Conservation (phyloP, 2,113 vertebrate genomes). For the Dunckerocampus dactyliophorus region DNA sequence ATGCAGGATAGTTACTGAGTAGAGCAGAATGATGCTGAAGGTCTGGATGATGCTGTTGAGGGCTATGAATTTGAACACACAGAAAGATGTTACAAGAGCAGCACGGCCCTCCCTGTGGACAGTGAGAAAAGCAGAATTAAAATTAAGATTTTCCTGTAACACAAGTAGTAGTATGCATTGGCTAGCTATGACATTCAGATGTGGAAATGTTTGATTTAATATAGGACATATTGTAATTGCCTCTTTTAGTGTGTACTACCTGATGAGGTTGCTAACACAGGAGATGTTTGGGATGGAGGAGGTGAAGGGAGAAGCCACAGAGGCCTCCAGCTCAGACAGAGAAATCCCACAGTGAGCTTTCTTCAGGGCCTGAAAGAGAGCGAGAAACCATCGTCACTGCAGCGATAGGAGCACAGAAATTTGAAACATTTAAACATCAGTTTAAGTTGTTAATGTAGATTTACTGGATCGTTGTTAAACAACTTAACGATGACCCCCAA, state of each 20-base stretch:
- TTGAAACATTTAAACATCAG: too few relatives aligned
- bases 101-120: slow-evolving; percentile 89
- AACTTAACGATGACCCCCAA: too few relatives aligned
- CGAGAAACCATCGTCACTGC: too few relatives aligned
- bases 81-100: slow-evolving; percentile 95
- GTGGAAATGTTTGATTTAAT: too few relatives aligned
- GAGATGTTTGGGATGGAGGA: slow-evolving; percentile 90
- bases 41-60: slow-evolving; percentile 98
- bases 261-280: slow-evolving; percentile 94
- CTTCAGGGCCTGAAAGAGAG: slow-evolving; percentile 83
- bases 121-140: not conserved
- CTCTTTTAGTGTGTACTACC: slow-evolving; percentile 66
- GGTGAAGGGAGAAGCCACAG: slow-evolving; percentile 96
- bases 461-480: too few relatives aligned
- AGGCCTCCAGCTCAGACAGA: slow-evolving; percentile 93
- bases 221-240: not conserved
- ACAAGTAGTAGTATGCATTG: too few relatives aligned
- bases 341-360: slow-evolving; percentile 94
- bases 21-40: slow-evolving; percentile 88
- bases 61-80: slow-evolving; percentile 99
- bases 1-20: slow-evolving; percentile 74
- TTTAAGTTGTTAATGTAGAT: too few relatives aligned
- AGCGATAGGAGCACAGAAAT: too few relatives aligned
- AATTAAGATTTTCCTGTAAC: not conserved
- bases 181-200: too few relatives aligned